Base-by-base conservation (phyloP, 2,113 vertebrate species). In the Cyprinodon variegatus region DNA sequence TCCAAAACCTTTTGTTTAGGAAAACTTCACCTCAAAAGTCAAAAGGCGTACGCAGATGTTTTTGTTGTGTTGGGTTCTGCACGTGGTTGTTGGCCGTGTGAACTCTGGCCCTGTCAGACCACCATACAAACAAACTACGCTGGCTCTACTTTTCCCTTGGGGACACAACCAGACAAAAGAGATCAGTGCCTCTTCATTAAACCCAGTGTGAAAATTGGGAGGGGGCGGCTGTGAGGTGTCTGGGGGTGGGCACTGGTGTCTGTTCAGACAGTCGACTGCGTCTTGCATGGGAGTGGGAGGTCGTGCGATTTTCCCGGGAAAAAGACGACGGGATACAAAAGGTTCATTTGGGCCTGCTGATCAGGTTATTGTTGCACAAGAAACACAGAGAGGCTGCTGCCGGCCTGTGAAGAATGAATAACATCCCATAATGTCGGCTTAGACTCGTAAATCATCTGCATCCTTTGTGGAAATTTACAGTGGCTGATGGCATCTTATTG, bases 101-200 rank as follows among this genome's bases (percentile, higher is more conserved):
- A 91, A 88, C 85, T 75, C 68, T 84, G 82, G 65, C 75, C 83
- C 38, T 38, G 70, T 38, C 65, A 57, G 84, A 85, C 82, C 80
- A 74, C 77, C 78, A 57, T 48, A 77, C 82, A 83, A 79, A 91
- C 74, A 77, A n/a, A 79, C 50, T 57, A 65, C 68, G 15, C 78
- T 85, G 6, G 50, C 50, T 57, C 50, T 57, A 20, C 50, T n/a
- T 20, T 14, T 90, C 89, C 89, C 89, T 84, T 74, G 81, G 87
- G 82, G 83, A 90, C 86, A 91, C 90, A 88, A 85, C 79, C 82
- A 88, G 66, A 94, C 93, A 94, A 94, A 70, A 65, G 77, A 82
- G 88, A 93, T 94, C 89, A 92, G 88, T 81, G 72, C 72, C 73
- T 91, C 93, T 91, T 93, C 91, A 93, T 94, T 94, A 91, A 88